Conservation (phyloP, 1,140 invertebrate genomes). For the Acromyrmex charruanus region DNA sequence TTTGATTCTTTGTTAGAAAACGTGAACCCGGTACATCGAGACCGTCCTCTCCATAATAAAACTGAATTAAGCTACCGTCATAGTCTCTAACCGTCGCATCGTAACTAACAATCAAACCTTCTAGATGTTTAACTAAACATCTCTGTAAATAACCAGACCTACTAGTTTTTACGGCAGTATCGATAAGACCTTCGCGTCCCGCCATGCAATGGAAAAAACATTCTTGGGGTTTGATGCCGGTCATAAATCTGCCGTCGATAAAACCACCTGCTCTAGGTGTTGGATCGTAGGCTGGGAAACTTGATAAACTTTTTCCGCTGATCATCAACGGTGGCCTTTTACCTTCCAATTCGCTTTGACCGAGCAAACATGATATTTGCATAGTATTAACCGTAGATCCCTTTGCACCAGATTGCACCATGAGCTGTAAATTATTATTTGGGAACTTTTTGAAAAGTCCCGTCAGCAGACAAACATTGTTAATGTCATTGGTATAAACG, state of each 20-base stretch:
- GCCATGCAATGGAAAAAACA: constrained; percentile 99
- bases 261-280: constrained; percentile 98
- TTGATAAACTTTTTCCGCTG: constrained; percentile 96
- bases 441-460: constrained; percentile 96
- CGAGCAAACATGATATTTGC: constrained; percentile 98
- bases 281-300: constrained; percentile 96
- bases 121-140: constrained; percentile 99
- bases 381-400: constrained; percentile 98
- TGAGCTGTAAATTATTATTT: constrained; percentile 97
- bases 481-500: constrained; percentile 96
- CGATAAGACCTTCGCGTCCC: constrained; percentile 97
- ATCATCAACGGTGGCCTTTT: constrained; percentile 98
- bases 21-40: constrained; percentile 96
- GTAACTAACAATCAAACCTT: constrained; percentile 96
- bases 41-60: constrained; percentile 99
- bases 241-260: constrained; percentile 98
- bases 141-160: constrained; percentile 99
- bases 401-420: constrained; percentile 99
- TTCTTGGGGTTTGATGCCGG: constrained; percentile 97
- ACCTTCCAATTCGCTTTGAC: constrained; percentile 99
- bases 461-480: constrained; percentile 92
- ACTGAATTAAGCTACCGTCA: constrained; percentile 97
- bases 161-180: constrained; percentile 97
- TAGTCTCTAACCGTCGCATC: constrained; percentile 98
- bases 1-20: constrained; percentile 93